Base-by-base conservation (phyloP, 1,140 invertebrate genomes). In the Thaumetopoea pityocampa region DNA sequence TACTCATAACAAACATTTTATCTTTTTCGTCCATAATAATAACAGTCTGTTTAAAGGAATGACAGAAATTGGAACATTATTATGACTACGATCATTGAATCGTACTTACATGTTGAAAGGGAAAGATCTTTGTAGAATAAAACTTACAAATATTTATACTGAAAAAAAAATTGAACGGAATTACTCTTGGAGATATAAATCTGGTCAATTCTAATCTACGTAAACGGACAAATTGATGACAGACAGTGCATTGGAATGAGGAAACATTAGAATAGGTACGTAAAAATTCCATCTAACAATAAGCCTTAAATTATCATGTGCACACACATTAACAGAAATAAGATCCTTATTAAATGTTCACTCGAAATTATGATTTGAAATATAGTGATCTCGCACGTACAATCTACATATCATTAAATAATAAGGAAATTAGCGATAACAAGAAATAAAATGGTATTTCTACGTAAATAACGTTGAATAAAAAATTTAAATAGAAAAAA, bases 21-120 rank as follows among this genome's bases (percentile, higher is more conserved):
- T 26, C 26, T 29, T 17, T 16, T 50, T 18, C 27, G 27, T n/a
- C n/a, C n/a, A n/a, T n/a, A n/a, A 16, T 26, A 37, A 37, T 35
- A 29, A 59, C 65, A 72, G 67, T 68, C 68, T 76, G 62, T 54
- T 45, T 48, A 54, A 54, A 48, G 68, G 72, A 76, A 76, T 76
- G 64, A 40, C 47, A 46, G 40, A 23, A 44, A 10, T 20, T 37
- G 37, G 49, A 46, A 52, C 35, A 38, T 18, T 16, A 17, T 27
- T 11, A 10, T 4, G 9, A 33, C 9, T 5, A 5, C n/a, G 2
- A 12, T 11, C 26, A 27, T 27, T 11, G 3, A 3, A 4, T 27
- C 4, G 9, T 11, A 11, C 9, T 11, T 11, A 10, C 4, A 11
- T 11, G 12, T 11, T 4, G 12, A 26, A 6, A 10, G 0, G 8